Evolutionary conservation across 1,140 invertebrate genomes (phyloP).

Genomic region (Magallana gigas): DNA sequence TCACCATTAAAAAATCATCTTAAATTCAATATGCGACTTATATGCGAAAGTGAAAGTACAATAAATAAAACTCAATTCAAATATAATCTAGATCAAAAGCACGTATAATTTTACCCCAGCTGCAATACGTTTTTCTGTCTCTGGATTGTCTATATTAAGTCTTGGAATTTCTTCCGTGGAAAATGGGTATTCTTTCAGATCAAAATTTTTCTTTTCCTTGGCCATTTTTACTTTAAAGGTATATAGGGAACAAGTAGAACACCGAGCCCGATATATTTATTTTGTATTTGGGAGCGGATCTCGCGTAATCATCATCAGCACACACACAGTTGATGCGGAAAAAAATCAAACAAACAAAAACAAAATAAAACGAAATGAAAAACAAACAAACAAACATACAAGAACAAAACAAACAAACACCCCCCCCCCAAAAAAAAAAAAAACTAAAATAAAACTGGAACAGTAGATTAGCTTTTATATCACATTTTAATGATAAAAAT

Average conservation of each 20-base stretch:
- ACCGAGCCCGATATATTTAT: conserved; percentile 7
- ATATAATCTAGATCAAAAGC: neutral
- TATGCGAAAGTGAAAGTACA: neutral
- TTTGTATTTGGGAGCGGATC: neutral
- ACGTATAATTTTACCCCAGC: conserved; percentile 59
- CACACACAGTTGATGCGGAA: too few species aligned
- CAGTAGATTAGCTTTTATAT: too few species aligned
- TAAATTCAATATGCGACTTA: too few species aligned
- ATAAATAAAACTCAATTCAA: neutral
- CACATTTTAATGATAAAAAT: too few species aligned
- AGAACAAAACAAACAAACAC: too few species aligned
- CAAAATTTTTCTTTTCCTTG: conserved; percentile 36
- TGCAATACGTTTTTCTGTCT: conserved; percentile 65
- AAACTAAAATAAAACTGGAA: too few species aligned
- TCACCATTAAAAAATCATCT: too few species aligned
- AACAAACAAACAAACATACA: too few species aligned
- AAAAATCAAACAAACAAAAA: too few species aligned
- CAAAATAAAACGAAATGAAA: too few species aligned
- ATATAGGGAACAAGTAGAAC: neutral
- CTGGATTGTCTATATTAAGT: conserved; percentile 64
- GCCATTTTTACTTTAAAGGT: conserved; percentile 8
- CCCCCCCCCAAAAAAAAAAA: too few species aligned
- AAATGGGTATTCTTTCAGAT: conserved; percentile 66
- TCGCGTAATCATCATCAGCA: too few species aligned
- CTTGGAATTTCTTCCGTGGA: conserved; percentile 65